These are phyloP conservation scores for Apodemus speciosus DNA, from an alignment of 2,113 vertebrate genomes.

Conservation along the genomic window DNA sequence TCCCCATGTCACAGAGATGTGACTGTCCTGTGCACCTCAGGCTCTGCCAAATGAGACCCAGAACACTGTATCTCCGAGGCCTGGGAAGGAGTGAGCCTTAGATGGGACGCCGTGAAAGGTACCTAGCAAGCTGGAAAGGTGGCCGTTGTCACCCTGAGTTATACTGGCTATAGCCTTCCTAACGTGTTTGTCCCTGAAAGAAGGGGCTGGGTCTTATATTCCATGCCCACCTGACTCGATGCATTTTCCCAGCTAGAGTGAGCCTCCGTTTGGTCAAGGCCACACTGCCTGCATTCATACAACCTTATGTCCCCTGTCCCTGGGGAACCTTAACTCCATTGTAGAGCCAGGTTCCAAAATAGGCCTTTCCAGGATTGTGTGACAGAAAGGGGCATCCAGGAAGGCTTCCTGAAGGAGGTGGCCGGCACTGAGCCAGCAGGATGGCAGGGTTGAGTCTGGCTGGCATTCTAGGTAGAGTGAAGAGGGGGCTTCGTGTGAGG, in stretches of 20 bases:
- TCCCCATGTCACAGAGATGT: too few relatives aligned
- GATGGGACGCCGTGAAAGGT: too few relatives aligned
- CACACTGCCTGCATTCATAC: neutral
- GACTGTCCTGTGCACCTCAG: neutral
- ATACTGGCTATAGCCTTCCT: accelerated
- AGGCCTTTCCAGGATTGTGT: neutral
- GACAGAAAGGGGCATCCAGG: neutral
- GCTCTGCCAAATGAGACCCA: neutral
- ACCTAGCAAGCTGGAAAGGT: accelerated
- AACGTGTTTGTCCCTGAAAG: neutral
- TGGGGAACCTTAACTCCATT: neutral
- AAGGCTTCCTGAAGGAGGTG: slow-evolving; percentile 43
- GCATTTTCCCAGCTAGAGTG: neutral
- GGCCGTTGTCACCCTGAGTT: accelerated
- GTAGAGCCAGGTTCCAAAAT: neutral
- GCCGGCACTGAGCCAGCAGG: neutral
- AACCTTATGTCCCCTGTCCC: neutral
- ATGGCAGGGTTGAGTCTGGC: neutral
- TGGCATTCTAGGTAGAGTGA: neutral
- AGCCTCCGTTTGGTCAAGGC: accelerated
- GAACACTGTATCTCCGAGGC: neutral
- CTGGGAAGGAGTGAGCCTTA: neutral
- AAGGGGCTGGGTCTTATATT: neutral
- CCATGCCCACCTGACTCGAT: neutral
- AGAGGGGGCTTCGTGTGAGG: neutral